A percentile compares a stretch with the other conserved stretches of the same genome.
These are phyloP conservation scores for Zaprionus obscuricornis DNA, from an alignment of 2,888 invertebrate species.

Conservation along the genomic window DNA sequence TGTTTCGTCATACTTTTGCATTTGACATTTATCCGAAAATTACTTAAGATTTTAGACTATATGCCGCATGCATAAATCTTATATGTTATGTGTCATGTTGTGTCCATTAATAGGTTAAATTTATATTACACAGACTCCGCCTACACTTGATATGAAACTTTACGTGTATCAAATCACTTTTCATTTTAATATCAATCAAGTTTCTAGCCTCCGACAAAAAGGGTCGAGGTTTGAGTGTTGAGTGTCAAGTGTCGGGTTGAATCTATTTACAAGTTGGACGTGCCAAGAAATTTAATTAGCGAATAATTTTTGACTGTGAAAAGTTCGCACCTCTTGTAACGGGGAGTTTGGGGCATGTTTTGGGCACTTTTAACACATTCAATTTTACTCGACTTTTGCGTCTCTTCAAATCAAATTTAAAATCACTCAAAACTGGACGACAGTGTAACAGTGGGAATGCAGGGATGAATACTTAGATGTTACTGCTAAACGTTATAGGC, in stretches of 20 bases:
- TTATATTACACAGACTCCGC: neutral
- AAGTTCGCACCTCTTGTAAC: conserved; percentile 57
- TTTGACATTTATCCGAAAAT: conserved; percentile 53
- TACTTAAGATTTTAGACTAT: conserved; percentile 10
- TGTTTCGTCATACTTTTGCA: conserved; percentile 43
- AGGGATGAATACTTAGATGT: no score
- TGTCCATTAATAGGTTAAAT: neutral
- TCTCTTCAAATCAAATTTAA: conserved; percentile 44
- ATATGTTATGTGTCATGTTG: conserved; percentile 12
- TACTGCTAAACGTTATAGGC: no score
- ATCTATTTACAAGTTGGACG: conserved; percentile 49
- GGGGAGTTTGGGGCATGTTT: no score
- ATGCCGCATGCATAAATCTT: conserved; percentile 2
- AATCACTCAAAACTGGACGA: conserved; percentile 42
- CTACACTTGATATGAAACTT: conserved; percentile 10
- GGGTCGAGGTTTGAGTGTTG: neutral
- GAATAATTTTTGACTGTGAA: conserved; percentile 53
- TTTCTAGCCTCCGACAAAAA: conserved; percentile 35
- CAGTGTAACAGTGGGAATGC: no score
- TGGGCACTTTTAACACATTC: conserved; percentile 15
- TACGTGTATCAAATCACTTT: conserved; percentile 39
- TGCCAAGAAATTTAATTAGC: conserved; percentile 72
- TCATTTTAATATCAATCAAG: conserved; percentile 72
- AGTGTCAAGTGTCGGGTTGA: conserved; percentile 20
- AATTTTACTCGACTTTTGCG: conserved; percentile 1